Conservation (phyloP, 2,888 invertebrate genomes). For the Parnassius orleans region DNA sequence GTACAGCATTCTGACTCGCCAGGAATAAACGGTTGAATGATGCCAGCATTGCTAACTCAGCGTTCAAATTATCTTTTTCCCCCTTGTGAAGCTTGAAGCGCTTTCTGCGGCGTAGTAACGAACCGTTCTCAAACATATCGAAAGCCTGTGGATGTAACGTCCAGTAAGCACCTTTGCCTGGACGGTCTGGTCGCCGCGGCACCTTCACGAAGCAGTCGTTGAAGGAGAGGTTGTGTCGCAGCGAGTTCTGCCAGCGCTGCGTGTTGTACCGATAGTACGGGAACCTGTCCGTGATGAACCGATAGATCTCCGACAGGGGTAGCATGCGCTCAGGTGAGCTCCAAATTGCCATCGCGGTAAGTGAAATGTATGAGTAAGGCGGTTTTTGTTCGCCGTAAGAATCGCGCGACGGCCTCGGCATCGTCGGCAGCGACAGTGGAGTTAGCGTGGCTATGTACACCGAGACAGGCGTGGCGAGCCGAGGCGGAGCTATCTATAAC, state of each 20-base stretch:
- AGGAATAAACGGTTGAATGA: constrained; percentile 83
- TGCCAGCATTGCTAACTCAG: constrained; percentile 83
- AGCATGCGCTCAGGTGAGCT: constrained; percentile 97
- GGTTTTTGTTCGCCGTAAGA: constrained; percentile 97
- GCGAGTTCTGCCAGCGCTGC: constrained; percentile 91
- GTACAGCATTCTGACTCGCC: constrained; percentile 46
- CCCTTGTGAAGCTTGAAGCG: constrained; percentile 90
- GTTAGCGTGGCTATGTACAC: constrained; percentile 46
- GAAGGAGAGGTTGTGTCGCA: constrained; percentile 96
- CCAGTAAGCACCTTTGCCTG: constrained; percentile 93
- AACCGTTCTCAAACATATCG: constrained; percentile 95
- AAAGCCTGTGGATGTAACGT: constrained; percentile 90
- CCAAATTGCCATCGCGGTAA: constrained; percentile 99
- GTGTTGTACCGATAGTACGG: constrained; percentile 94
- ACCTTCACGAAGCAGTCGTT: constrained; percentile 98
- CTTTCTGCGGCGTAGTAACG: constrained; percentile 88
- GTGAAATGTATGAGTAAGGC: constrained; percentile 96
- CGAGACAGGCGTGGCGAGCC: constrained; percentile 37
- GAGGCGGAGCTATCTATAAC: constrained; percentile 37
- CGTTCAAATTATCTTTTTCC: constrained; percentile 74
- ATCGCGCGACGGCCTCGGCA: constrained; percentile 95
- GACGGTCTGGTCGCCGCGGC: constrained; percentile 88
- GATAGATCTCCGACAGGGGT: constrained; percentile 87
- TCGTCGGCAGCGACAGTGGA: constrained; percentile 83
- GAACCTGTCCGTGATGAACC: constrained; percentile 90